These are phyloP conservation scores for Diorhabda elongata DNA, from an alignment of 1,140 invertebrate genomes.

Conservation along the genomic window DNA sequence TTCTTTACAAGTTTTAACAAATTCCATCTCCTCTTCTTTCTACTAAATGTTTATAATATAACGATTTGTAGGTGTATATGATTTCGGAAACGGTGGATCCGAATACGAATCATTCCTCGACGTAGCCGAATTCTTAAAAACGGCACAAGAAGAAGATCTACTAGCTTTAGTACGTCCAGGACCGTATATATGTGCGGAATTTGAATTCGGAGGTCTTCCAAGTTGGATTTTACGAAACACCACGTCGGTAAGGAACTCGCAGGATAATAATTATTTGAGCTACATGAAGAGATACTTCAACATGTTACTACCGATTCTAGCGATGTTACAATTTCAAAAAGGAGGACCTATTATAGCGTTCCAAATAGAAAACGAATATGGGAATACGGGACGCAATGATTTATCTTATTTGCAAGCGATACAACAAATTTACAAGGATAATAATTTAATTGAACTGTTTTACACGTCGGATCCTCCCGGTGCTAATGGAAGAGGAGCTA, in stretches of 20 bases:
- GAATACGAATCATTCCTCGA: slow-evolving; percentile 61
- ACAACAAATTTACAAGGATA: slow-evolving; percentile 40
- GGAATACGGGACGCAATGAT: slow-evolving; percentile 39
- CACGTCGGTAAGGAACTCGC: slow-evolving; percentile 50
- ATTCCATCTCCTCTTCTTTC: too few species aligned
- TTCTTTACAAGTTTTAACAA: too few species aligned
- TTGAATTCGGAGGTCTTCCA: slow-evolving; percentile 53
- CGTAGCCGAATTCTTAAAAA: slow-evolving; percentile 63
- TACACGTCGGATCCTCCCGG: slow-evolving; percentile 52
- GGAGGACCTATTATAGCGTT: slow-evolving; percentile 57
- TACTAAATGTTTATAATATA: background rate
- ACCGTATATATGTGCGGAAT: slow-evolving; percentile 90
- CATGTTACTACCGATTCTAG: slow-evolving; percentile 49
- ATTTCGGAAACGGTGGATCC: slow-evolving; percentile 70
- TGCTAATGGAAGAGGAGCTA: slow-evolving; percentile 18
- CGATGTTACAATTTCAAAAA: slow-evolving; percentile 51
- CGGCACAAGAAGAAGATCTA: slow-evolving; percentile 76
- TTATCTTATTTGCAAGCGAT: slow-evolving; percentile 50
- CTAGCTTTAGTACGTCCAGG: slow-evolving; percentile 82
- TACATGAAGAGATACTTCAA: slow-evolving; percentile 51
- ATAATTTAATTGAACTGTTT: slow-evolving; percentile 51
- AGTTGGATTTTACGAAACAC: slow-evolving; percentile 23
- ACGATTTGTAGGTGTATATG: slow-evolving; percentile 55
- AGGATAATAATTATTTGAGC: slow-evolving; percentile 48
- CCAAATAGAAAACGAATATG: slow-evolving; percentile 57